phyloP scores from a whole-genome alignment of 1,140 invertebrate species.

The Paracyclopina nana region DNA sequence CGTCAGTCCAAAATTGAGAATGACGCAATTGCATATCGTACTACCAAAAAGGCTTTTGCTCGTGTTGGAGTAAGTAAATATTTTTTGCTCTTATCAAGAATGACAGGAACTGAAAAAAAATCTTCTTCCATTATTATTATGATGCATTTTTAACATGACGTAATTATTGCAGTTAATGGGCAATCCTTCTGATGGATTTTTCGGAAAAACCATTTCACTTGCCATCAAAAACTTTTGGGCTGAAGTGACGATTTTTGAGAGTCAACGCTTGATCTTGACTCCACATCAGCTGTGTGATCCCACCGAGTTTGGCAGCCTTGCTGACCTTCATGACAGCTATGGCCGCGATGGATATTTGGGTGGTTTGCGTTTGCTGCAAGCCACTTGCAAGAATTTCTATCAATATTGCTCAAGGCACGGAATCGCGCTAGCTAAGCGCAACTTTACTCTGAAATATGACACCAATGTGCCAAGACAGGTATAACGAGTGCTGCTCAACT shows the following conservation, averaged over 20 bases:
- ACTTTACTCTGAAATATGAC: slow-evolving; percentile 25
- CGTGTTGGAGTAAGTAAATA: slow-evolving; percentile 21
- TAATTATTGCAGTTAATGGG: too few relatives aligned
- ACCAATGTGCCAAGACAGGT: slow-evolving; percentile 24
- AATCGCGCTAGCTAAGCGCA: slow-evolving; percentile 22
- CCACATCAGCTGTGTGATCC: slow-evolving; percentile 24
- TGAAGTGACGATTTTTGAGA: slow-evolving; percentile 23
- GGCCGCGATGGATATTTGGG: slow-evolving; percentile 24
- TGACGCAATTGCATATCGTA: slow-evolving; percentile 5
- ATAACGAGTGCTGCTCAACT: neutral
- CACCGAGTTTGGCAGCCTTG: slow-evolving; percentile 23
- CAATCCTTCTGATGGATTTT: slow-evolving; percentile 25
- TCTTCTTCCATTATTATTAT: too few relatives aligned
- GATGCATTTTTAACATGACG: too few relatives aligned
- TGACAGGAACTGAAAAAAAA: too few relatives aligned
- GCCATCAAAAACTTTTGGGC: slow-evolving; percentile 25
- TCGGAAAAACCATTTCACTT: slow-evolving; percentile 24
- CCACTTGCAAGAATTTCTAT: slow-evolving; percentile 25
- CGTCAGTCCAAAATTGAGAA: slow-evolving; percentile 15
- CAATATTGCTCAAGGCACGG: slow-evolving; percentile 22
- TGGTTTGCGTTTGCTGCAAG: slow-evolving; percentile 23
- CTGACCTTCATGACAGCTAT: slow-evolving; percentile 23
- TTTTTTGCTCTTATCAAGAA: neutral
- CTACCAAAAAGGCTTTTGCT: slow-evolving; percentile 21
- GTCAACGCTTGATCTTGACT: slow-evolving; percentile 20